phyloP scores from a whole-genome alignment of 2,113 vertebrate genomes.

The Stercorarius parasiticus region DNA sequence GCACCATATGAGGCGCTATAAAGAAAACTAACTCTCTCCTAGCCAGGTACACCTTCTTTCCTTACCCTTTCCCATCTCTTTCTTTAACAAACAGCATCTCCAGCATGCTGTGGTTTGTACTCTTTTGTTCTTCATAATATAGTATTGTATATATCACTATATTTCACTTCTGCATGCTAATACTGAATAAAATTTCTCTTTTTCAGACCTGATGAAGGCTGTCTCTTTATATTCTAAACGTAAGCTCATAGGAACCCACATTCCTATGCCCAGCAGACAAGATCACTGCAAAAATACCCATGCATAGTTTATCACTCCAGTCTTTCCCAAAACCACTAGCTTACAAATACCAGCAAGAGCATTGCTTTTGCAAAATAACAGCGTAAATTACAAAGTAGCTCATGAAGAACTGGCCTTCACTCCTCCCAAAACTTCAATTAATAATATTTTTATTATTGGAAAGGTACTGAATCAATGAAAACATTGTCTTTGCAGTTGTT shows the following conservation, averaged over 20 bases:
- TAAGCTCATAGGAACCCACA: background rate
- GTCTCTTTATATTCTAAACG: background rate
- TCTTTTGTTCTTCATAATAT: background rate
- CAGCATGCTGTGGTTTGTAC: background rate
- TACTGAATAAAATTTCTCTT: background rate
- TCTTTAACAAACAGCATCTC: background rate
- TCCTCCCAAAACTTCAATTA: background rate
- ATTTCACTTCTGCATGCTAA: background rate
- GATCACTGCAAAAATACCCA: background rate
- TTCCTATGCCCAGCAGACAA: background rate
- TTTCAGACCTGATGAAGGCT: background rate
- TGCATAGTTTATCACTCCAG: background rate
- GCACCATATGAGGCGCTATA: background rate
- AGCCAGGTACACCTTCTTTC: background rate
- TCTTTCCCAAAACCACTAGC: background rate
- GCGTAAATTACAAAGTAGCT: background rate
- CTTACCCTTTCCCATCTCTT: background rate
- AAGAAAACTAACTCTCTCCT: background rate
- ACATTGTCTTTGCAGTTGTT: background rate
- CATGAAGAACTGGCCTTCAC: background rate
- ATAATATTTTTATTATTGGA: background rate
- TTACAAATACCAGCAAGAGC: background rate
- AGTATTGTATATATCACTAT: background rate
- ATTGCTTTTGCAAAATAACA: background rate
- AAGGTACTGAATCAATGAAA: background rate